Base-by-base conservation (phyloP, 2,113 vertebrate species). In the Atrichornis clamosus region DNA sequence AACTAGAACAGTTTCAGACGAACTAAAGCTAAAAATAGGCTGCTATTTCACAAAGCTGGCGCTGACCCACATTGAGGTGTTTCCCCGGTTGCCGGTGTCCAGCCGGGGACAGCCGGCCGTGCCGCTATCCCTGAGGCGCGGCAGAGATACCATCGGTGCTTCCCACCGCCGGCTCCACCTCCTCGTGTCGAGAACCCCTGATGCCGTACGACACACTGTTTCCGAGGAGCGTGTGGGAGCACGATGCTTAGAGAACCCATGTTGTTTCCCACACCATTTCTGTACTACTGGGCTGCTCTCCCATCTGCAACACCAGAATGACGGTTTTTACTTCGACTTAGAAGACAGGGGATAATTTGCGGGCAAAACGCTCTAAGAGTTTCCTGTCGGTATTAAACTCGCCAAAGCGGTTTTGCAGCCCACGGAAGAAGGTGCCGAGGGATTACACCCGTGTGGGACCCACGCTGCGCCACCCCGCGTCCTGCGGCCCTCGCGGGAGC, bases 141-240 rank as follows among this genome's bases (percentile, higher is more conserved):
- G 55, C 7, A 11, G 44, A 0, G 32, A 37, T 3, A 14, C 59
- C 30, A 10, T 0, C 5, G 13, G 47, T 0, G 39, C 27, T 46
- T 26, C 60, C 73, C 59, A 2, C 11, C 2, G 7, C 50, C 59
- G 8, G 6, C 44, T 11, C 21, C 56, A 8, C 19, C 39, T 6
- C 3, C 26, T 18, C 26, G 2, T 0, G 15, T 3, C 13, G 6
- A n/a, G 1, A n/a, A 0, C 1, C 3, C 59, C 79, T 0, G 3
- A n/a, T 0, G 32, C 1, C 33, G 3, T 0, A 37, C 16, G 32
- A 62, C 10, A 7, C 35, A 1, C 55, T 1, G 7, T 15, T 21
- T 30, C 53, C 53, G 3, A 0, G 22, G 8, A 26, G 15, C 1
- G 2, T 9, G 4, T 16, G 33, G 11, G 4, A 19, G 15, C 30